A percentile compares a stretch with the other conserved stretches of the same genome.
phyloP scores from a whole-genome alignment of 2,113 vertebrate species.

The Cynopterus brachyotis region DNA sequence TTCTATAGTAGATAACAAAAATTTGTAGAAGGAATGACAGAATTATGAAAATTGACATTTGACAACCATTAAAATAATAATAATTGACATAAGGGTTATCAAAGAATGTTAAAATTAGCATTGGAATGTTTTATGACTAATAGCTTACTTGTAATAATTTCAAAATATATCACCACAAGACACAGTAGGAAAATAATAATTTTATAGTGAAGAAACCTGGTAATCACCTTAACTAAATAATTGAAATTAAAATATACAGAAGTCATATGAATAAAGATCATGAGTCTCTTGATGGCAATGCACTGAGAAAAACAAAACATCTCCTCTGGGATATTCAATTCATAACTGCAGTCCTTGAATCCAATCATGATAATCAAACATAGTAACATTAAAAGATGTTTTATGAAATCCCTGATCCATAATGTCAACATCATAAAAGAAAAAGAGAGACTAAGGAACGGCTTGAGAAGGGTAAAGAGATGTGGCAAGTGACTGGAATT shows the following conservation, averaged over 20 bases:
- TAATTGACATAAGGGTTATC: not conserved
- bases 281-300: not conserved
- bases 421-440: not conserved
- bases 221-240: not conserved
- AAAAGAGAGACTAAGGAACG: not conserved
- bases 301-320: not conserved
- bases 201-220: not conserved
- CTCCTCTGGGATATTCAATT: not conserved
- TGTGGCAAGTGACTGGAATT: not conserved
- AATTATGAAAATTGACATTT: not conserved
- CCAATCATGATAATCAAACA: not conserved
- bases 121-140: not conserved
- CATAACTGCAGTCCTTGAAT: not conserved
- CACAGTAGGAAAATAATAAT: not conserved
- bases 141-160: not conserved
- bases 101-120: not conserved
- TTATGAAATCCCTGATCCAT: not conserved
- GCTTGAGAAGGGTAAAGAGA: not conserved
- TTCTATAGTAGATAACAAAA: not conserved
- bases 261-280: not conserved
- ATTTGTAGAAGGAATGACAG: not conserved
- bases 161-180: not conserved
- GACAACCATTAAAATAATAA: not conserved
- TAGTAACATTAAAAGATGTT: not conserved
- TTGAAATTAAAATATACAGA: not conserved